A percentile compares a stretch with the other conserved stretches of the same genome.
Conservation (phyloP, 1,140 invertebrate genomes). For the Drosophila nikananu region DNA sequence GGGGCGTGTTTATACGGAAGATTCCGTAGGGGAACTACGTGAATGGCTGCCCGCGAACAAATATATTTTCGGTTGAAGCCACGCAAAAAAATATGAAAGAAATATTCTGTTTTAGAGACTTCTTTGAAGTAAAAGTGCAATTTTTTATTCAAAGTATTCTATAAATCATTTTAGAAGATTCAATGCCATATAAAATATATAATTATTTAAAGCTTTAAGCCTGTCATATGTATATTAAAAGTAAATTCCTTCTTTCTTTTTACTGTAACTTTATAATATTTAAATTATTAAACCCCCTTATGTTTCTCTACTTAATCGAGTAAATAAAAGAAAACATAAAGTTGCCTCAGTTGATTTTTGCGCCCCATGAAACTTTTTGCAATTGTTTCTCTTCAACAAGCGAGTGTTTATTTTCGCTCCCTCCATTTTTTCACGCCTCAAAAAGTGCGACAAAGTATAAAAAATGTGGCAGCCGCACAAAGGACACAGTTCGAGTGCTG, state of each 20-base stretch:
- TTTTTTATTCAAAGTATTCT: background rate
- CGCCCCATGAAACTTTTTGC: conserved; percentile 10
- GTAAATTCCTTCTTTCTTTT: too few species aligned
- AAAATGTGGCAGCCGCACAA: conserved; percentile 52
- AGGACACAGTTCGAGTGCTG: conserved; percentile 35
- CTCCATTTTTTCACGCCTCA: conserved; percentile 64
- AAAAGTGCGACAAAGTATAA: conserved; percentile 59
- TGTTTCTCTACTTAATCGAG: background rate
- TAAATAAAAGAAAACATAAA: conserved; percentile 6
- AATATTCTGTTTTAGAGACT: background rate
- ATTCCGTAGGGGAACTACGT: background rate
- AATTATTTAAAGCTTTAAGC: background rate
- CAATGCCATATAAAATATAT: background rate
- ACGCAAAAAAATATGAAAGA: background rate
- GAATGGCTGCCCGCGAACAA: background rate
- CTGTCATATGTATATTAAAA: background rate
- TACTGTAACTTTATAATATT: background rate
- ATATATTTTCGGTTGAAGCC: background rate
- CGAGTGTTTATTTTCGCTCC: conserved; percentile 41
- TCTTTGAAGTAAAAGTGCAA: background rate
- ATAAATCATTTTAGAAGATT: background rate
- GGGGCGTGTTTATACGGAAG: conserved; percentile 11
- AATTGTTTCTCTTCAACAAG: conserved; percentile 37
- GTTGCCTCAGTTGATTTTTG: conserved; percentile 2
- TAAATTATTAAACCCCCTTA: background rate